A percentile compares a stretch with the other conserved stretches of the same genome.
Evolutionary conservation across 2,888 invertebrate species (phyloP).

Genomic region (Neoaliturus tenellus): DNA sequence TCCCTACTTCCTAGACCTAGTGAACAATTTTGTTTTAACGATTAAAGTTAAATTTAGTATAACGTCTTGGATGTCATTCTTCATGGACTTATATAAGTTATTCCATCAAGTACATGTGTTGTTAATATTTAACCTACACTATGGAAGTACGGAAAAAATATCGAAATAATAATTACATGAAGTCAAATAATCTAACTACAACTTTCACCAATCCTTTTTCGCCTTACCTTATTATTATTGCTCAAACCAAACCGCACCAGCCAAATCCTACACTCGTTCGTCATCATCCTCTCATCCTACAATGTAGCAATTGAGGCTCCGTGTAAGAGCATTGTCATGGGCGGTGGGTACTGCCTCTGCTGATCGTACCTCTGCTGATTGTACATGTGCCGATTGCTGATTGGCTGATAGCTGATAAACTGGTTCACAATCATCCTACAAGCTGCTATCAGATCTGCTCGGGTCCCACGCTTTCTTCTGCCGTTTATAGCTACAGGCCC

Average conservation of each 20-base stretch:
- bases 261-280: not conserved
- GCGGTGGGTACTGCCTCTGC: not conserved
- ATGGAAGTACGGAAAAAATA: no score
- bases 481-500: conserved; percentile 31
- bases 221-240: not conserved
- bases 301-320: not conserved
- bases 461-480: conserved; percentile 23
- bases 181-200: no score
- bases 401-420: conserved; percentile 34
- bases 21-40: no score
- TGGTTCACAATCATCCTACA: conserved; percentile 41
- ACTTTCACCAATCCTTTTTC: no score
- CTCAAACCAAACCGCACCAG: not conserved
- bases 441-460: conserved; percentile 9
- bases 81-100: no score
- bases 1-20: no score
- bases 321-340: conserved; percentile 17
- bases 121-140: no score
- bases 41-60: no score
- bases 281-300: not conserved
- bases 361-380: conserved; percentile 19
- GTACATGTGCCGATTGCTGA: conserved; percentile 30
- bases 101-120: no score
- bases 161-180: no score
- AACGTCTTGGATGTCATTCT: no score